Conservation (phyloP, 2,797 vertebrate species). For the Sebastes vulpes region DNA sequence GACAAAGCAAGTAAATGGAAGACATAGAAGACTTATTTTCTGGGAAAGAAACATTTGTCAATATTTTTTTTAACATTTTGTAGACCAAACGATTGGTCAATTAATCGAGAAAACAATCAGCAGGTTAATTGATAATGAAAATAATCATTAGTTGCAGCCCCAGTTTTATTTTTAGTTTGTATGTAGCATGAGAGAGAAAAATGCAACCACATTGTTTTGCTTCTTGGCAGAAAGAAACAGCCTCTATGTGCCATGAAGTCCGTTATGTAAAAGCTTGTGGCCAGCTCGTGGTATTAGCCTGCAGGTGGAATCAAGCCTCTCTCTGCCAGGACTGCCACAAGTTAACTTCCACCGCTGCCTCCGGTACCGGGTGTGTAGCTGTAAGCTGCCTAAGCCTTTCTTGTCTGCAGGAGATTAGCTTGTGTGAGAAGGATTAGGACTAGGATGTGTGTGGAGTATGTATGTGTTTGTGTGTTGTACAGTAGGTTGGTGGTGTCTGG, state of each 20-base stretch:
- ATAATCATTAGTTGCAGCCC: not conserved
- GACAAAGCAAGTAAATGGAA: not conserved
- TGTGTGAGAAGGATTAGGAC: constrained; percentile 81
- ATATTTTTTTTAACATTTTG: not conserved
- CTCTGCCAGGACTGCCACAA: constrained; percentile 65
- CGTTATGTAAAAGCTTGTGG: constrained; percentile 38
- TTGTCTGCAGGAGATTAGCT: constrained; percentile 83
- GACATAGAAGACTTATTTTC: too few relatives aligned
- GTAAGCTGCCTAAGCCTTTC: constrained; percentile 79
- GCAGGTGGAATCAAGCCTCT: constrained; percentile 43
- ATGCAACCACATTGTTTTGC: constrained; percentile 14
- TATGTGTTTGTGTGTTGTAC: constrained; percentile 28
- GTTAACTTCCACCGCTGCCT: constrained; percentile 71
- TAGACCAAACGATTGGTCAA: too few relatives aligned
- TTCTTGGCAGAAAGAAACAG: not conserved
- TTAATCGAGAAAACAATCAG: not conserved
- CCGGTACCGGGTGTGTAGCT: constrained; percentile 68
- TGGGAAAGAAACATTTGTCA: too few relatives aligned
- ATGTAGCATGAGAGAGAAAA: not conserved
- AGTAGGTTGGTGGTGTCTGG: constrained; percentile 58
- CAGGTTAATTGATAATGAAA: not conserved
- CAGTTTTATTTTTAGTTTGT: not conserved
- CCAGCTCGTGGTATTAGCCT: constrained; percentile 29
- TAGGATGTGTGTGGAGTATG: constrained; percentile 36
- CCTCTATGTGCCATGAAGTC: not conserved